Base-by-base conservation (phyloP, 2,797 vertebrate genomes). In the Poecilia picta region DNA sequence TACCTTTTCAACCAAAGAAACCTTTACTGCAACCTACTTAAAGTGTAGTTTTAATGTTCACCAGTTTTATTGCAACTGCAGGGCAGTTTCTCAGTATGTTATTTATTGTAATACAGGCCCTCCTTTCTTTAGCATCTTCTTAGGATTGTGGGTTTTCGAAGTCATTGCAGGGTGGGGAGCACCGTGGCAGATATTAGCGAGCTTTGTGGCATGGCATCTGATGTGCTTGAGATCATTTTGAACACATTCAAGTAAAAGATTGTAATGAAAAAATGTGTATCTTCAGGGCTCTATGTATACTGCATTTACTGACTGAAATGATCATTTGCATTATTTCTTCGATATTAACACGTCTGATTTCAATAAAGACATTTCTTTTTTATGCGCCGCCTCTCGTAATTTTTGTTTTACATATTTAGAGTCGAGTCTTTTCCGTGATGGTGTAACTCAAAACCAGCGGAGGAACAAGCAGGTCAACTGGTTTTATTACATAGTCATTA, bases 61-160 rank as follows among this genome's bases (percentile, higher is more conserved):
- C 18, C 55, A 46, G 80, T 76, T 31, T 80, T 84, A 77, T 78
- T 83, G 79, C 77, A 93, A 96, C 96, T 96, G 96, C 96, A 86
- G 96, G 94, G 90, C 96, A 96, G 96, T 96, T 95, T 88, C 45
- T 83, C 59, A 72, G 68, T 77, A 81, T 89, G 88, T 94, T 93
- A 95, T 96, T 96, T 96, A 96, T 96, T 96, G 59, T 87, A 92
- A 86, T 77, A 85, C 75, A 57, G 85, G 82, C 90, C 87, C 88
- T 73, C 72, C 85, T 82, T 55, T 83, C n/a, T 75, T 89, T 76
- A 73, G 49, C n/a, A 57, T 82, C 72, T 43, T 49, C 31, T 51
- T 88, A 77, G 72, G 62, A 87, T 79, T 88, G 12, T 78, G 33
- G 79, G 64, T 81, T 85, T 78, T 62, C 1, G 2, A 6, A 23